Conservation (phyloP, 2,797 vertebrate species). For the Darevskia mixta region DNA sequence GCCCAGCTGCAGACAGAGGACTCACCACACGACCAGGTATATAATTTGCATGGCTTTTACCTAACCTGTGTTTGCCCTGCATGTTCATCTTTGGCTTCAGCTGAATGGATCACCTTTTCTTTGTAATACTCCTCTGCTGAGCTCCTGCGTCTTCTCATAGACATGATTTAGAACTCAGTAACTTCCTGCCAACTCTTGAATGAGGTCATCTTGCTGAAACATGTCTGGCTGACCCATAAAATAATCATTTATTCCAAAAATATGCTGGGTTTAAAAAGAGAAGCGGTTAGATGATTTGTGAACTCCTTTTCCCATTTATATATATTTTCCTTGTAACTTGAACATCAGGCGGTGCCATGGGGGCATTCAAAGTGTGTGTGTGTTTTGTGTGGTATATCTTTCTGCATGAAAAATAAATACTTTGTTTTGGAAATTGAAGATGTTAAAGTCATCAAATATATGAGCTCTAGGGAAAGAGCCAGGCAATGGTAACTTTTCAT, state of each 20-base stretch:
- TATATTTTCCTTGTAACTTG: neutral
- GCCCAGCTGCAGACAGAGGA: conserved; percentile 91
- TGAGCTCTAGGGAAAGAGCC: neutral
- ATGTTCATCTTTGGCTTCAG: conserved; percentile 45
- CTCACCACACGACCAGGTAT: conserved; percentile 94
- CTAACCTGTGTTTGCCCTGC: conserved; percentile 43
- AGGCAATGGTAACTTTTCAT: neutral
- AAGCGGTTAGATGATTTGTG: rapidly evolving
- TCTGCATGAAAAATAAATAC: neutral
- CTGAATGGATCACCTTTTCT: conserved; percentile 29
- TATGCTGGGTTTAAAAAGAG: neutral
- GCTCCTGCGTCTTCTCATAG: neutral
- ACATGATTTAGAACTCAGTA: neutral
- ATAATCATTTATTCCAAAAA: rapidly evolving
- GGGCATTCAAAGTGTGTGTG: neutral
- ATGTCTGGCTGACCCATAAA: rapidly evolving
- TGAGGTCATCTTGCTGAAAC: neutral
- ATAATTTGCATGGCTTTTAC: conserved; percentile 62
- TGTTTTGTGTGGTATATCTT: neutral
- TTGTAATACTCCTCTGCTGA: neutral
- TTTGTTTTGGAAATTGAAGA: neutral
- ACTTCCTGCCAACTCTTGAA: neutral
- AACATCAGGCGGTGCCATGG: neutral
- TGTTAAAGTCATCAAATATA: neutral
- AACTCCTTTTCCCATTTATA: neutral